Base-by-base conservation (phyloP, 2,113 vertebrate species). In the Dipodomys ordii region DNA sequence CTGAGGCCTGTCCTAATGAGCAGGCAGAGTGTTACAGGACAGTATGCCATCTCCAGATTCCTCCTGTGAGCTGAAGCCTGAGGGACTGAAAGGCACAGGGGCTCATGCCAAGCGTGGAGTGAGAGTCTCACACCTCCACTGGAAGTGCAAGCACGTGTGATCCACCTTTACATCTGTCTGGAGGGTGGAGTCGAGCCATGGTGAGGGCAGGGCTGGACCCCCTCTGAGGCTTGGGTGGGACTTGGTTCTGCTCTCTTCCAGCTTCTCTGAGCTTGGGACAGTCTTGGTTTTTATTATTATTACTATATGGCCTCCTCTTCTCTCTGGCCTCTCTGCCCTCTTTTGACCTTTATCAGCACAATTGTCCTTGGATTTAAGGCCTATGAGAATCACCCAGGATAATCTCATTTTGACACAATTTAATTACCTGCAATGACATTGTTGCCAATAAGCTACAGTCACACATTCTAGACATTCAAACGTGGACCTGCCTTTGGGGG, bases 241-340 rank as follows among this genome's bases (percentile, higher is more conserved):
- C 6, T 6, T 18, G 19, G 4, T 23, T 16, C 69, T 7, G 4
- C 11, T 19, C 35, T 18, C 65, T 18, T 46, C 27, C 46, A 27
- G 30, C 19, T 18, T 49, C 49, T 0, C 1, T n/a, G 6, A 8
- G 30, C 67, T 62, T 18, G 13, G 32, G 0, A 0, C 0, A 32
- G 18, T n/a, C 6, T 3, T 77, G 2, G 0, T 5, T 0, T 3
- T 30, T 7, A 10, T 1, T 25, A 39, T 13, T 7, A 1, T 27
- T 16, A 1, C 25, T 46, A 27, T 10, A 0, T 0, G 30, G 46
- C 44, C 32, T 28, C 16, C 64, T 65, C 22, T 35, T 23, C 62
- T 30, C 25, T 74, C 74, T 15, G 13, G 13, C 23, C 73, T 85
- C 16, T 88, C 27, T 53, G 12, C 12, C 49, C 12, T n/a, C 16